phyloP scores from a whole-genome alignment of 1,140 invertebrate species.

The Battus philenor region DNA sequence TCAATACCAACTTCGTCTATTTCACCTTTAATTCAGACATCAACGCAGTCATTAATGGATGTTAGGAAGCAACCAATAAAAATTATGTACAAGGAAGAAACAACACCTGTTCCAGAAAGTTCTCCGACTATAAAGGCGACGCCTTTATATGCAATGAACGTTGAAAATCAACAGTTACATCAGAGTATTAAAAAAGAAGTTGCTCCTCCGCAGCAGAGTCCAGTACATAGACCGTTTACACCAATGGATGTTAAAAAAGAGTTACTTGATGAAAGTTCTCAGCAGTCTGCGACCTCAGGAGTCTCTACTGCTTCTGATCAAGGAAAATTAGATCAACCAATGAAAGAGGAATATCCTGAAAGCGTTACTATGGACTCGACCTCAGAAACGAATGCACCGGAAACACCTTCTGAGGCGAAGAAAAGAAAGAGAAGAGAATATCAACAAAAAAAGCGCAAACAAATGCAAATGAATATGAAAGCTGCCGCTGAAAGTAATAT shows the following conservation, averaged over 20 bases:
- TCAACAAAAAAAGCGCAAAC: constrained; percentile 88
- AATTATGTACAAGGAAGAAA: constrained; percentile 62
- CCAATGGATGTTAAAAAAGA: constrained; percentile 79
- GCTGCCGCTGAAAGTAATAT: constrained; percentile 78
- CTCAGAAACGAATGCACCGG: constrained; percentile 65
- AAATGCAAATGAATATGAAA: constrained; percentile 77
- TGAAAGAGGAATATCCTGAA: constrained; percentile 77
- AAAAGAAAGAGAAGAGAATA: constrained; percentile 89
- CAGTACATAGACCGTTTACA: constrained; percentile 67
- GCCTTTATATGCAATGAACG: constrained; percentile 54
- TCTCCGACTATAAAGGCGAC: constrained; percentile 62
- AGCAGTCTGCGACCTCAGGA: constrained; percentile 75
- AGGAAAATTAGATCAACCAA: constrained; percentile 74
- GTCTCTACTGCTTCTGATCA: constrained; percentile 78
- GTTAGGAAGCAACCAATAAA: constrained; percentile 64
- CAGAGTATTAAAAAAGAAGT: constrained; percentile 75
- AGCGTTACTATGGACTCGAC: constrained; percentile 52
- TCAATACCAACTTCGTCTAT: constrained; percentile 54
- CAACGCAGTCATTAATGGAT: constrained; percentile 72
- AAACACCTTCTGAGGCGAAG: constrained; percentile 82
- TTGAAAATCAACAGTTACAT: constrained; percentile 55
- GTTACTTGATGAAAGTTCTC: constrained; percentile 77
- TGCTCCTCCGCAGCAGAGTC: constrained; percentile 72
- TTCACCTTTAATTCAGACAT: constrained; percentile 59
- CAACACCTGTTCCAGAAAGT: constrained; percentile 59